Conservation (phyloP, 2,113 vertebrate species). For the Amazona vittata region DNA sequence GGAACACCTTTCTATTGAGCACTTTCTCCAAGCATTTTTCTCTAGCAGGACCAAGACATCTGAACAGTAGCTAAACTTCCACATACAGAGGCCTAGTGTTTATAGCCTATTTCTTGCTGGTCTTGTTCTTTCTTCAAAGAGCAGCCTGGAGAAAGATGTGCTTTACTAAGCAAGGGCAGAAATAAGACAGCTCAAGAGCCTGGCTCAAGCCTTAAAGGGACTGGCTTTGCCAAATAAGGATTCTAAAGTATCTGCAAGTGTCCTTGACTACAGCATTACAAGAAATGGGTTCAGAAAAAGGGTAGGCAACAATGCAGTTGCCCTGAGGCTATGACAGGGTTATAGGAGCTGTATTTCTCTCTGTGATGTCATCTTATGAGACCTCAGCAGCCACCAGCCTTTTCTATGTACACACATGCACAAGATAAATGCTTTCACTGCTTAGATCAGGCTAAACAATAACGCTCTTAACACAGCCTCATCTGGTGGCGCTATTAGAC, state of each 20-base stretch:
- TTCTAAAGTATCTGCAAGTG: background rate
- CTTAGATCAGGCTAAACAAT: background rate
- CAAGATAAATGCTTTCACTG: background rate
- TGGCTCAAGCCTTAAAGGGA: background rate
- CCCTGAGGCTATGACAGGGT: background rate
- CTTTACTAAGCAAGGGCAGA: background rate
- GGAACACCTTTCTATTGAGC: background rate
- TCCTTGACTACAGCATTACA: background rate
- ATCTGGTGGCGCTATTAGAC: background rate
- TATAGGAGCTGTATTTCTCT: background rate
- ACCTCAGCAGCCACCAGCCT: background rate
- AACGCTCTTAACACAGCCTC: background rate
- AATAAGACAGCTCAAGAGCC: background rate
- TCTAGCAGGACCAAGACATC: background rate
- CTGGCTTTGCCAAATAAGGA: background rate
- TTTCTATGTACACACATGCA: accelerated
- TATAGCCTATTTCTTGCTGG: background rate
- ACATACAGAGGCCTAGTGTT: background rate
- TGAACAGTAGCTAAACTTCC: background rate
- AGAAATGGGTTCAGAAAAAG: too few species aligned
- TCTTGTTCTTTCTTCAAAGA: background rate
- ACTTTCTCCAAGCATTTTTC: background rate
- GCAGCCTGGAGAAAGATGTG: background rate
- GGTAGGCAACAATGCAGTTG: background rate
- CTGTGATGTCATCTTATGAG: background rate